A percentile compares a stretch with the other conserved stretches of the same genome.
Evolutionary conservation across 2,113 vertebrate species (phyloP).

Genomic region (Steatornis caripensis): DNA sequence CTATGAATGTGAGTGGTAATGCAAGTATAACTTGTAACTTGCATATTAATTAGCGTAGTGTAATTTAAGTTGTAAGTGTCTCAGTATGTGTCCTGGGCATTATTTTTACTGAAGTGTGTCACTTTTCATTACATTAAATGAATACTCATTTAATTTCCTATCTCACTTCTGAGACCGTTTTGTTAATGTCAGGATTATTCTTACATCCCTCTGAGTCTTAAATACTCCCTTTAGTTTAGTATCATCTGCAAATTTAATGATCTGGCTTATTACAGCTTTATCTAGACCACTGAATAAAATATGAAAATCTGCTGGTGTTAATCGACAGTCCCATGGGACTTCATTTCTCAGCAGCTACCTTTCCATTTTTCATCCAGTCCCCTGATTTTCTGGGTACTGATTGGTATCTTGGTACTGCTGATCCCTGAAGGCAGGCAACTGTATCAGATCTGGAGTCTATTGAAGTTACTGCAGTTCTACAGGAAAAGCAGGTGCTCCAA

Average conservation of each 20-base stretch:
- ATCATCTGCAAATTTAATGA: constrained; percentile 59
- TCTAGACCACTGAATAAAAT: constrained; percentile 50
- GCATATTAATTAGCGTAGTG: not conserved
- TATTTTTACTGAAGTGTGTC: constrained; percentile 33
- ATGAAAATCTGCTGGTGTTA: constrained; percentile 34
- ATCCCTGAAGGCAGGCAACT: not conserved
- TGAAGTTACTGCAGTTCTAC: not conserved
- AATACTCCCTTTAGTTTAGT: constrained; percentile 45
- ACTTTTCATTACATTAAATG: constrained; percentile 18
- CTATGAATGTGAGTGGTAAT: not conserved
- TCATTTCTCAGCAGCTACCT: not conserved
- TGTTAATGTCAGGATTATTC: constrained; percentile 42
- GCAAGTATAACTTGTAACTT: not conserved
- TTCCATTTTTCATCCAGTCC: not conserved
- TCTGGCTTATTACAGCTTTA: constrained; percentile 36
- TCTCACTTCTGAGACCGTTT: constrained; percentile 22
- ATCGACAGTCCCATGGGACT: not conserved
- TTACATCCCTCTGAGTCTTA: constrained; percentile 19
- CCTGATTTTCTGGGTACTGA: not conserved
- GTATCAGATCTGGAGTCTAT: not conserved
- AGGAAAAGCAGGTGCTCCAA: not conserved
- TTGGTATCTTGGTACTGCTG: not conserved
- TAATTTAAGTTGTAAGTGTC: not conserved
- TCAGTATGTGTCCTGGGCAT: not conserved
- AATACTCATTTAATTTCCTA: constrained; percentile 13